Conservation (phyloP, 2,797 vertebrate species). For the Falco rusticolus region DNA sequence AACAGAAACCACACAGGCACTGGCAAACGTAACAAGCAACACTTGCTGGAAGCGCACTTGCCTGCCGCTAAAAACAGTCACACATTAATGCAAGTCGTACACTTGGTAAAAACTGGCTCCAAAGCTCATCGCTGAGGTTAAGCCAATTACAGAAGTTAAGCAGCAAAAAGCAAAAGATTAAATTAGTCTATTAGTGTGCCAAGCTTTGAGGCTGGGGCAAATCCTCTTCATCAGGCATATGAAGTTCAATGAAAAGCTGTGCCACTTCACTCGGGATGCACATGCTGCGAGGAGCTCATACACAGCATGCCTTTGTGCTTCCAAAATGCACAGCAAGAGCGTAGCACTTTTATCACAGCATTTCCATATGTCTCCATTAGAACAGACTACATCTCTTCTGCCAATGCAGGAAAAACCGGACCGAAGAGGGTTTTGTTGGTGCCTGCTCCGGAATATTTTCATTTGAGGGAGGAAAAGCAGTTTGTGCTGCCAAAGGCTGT, state of each 20-base stretch:
- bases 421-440: background rate
- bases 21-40: background rate
- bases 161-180: background rate
- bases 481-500: background rate
- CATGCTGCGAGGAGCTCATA: background rate
- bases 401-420: rapidly evolving
- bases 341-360: background rate
- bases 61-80: background rate
- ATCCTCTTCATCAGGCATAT: background rate
- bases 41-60: background rate
- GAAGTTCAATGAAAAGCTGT: background rate
- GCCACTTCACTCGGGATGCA: rapidly evolving
- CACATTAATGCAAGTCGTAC: background rate
- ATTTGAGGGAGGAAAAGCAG: background rate
- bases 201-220: background rate
- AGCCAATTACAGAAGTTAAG: background rate
- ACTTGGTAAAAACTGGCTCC: background rate
- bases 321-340: background rate
- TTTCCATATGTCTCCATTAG: background rate
- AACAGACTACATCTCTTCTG: background rate
- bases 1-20: background rate
- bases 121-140: background rate
- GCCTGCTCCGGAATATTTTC: background rate
- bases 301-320: background rate
- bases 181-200: background rate